Base-by-base conservation (phyloP, 2,888 invertebrate genomes). In the Melitaea athalia region DNA sequence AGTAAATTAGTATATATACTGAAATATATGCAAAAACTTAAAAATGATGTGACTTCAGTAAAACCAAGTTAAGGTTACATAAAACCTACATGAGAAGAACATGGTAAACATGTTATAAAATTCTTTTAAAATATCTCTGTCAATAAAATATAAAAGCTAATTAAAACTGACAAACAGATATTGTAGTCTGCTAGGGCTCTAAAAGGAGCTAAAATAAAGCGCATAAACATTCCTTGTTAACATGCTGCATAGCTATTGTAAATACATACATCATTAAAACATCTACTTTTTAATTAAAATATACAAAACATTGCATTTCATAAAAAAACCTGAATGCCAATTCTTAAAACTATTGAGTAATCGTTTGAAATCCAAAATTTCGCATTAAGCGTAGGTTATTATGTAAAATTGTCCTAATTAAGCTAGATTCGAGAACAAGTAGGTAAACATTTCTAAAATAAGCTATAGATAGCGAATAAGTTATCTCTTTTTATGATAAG, bases 401-500 rank as follows among this genome's bases (percentile, higher is more conserved):
- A 47, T 47, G 55, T 45, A 55, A 53, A 55, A 49, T 67, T 67
- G 49, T 65, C 60, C 42, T 43, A 55, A 47, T 49, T 55, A 59
- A 69, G 43, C 59, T 57, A 59, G 47, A 70, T 70, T 68, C 62
- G 59, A 65, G 63, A 50, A 60, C 63, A 15, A 53, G 57, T 31
- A 15, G 15, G 15, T 42, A 38, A 8, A 14, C 11, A 60, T 15
- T 14, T 50, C 38, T 38, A 7, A 38, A 50, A 59, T 75, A 38
- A 33, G 5, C 14, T 45, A 15, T 42, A 6, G 3, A 6, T n/a
- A 24, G 24, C 24, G 1, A 24, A 49, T 49, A 49, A n/a, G 31
- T 87, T 79, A 93, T 88, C 92, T 93, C 72, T 91, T 93, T 76
- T 87, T 92, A 77, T 93, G 91, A 73, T 93, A 93, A 1, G 93